Base-by-base conservation (phyloP, 2,113 vertebrate species). In the Thinocorus orbignyianus region DNA sequence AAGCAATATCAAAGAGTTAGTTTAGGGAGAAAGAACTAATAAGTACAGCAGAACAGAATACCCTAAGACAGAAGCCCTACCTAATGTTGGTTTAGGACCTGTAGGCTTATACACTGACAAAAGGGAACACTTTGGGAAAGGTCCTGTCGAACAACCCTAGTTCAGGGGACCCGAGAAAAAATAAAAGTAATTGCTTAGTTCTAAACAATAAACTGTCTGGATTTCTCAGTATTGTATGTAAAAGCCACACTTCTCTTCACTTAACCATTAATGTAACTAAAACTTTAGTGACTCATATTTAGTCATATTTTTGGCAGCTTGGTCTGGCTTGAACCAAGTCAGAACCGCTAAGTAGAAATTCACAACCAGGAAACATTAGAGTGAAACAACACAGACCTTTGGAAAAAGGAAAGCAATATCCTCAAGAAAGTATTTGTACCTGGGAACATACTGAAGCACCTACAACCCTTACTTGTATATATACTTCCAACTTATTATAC, bases 251-350 rank as follows among this genome's bases (percentile, higher is more conserved):
- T 92, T 44, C 68, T 60, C 39, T 62, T 91, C 51, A 35, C 46
- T 72, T 65, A 55, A 22, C 37, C 30, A 24, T 58, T 87, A 80
- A 76, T 91, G 42, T 35, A 93, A 84, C 37, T 49, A 55, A 80
- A 85, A 81, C 51, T 90, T 73, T 70, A 5, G 16, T 51, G 33
- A 92, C 57, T 94, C 69, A 91, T 55, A 78, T 39, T 93, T 82
- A 90, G 71, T 94, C 4, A 66, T 73, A 71, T 66, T 81, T 93
- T 71, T 92, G 81, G 81, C 76, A 84, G 88, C 52, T 86, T 3
- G 0, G 25, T 73, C 62, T 90, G 78, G 33, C 54, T 90, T 86
- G 46, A 92, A 81, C 23, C 55, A 81, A 87, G 23, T 61, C 26
- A 85, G 90, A 95, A 41, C 30, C 20, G 24, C 46, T n/a, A 73